Percentiles rank a stretch among this genome's conserved stretches.
Conservation (phyloP, 23 tunicate genomes). For the Styela plicata region DNA sequence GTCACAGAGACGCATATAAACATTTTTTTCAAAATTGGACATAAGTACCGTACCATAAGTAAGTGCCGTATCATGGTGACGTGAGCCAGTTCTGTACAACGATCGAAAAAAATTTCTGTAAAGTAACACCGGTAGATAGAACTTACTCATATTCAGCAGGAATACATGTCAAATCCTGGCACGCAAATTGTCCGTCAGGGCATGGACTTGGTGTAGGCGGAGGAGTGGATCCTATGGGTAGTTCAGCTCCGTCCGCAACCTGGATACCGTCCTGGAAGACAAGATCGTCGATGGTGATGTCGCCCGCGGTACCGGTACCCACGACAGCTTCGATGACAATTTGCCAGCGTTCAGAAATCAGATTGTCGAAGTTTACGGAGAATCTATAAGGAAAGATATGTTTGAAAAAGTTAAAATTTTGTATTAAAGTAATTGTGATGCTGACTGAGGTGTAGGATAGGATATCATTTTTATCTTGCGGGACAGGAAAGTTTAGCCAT, state of each 20-base stretch:
- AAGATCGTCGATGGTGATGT: conserved; percentile 78
- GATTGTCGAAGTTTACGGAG: conserved; percentile 42
- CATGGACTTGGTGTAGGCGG: conserved; percentile 89
- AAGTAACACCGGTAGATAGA: too few species aligned
- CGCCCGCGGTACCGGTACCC: conserved; percentile 73
- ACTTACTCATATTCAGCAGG: conserved; percentile 38
- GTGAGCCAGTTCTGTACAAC: too few species aligned
- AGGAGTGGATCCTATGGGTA: conserved; percentile 85
- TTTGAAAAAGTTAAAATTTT: not conserved
- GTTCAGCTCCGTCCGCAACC: conserved; percentile 40
- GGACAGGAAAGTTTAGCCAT: too few species aligned
- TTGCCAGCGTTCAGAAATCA: conserved; percentile 54
- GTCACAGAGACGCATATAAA: too few species aligned
- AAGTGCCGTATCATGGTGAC: too few species aligned
- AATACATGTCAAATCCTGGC: conserved; percentile 67
- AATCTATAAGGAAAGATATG: conserved; percentile 36
- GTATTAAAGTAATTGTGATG: too few species aligned
- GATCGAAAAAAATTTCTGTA: too few species aligned
- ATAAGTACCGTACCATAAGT: too few species aligned
- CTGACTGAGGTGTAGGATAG: too few species aligned
- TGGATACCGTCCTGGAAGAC: conserved; percentile 71
- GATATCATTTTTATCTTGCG: too few species aligned
- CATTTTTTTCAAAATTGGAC: too few species aligned
- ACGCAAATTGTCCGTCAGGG: conserved; percentile 55
- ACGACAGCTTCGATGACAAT: conserved; percentile 67